Evolutionary conservation across 2,113 vertebrate species (phyloP).

Genomic region (Oryctolagus cuniculus): DNA sequence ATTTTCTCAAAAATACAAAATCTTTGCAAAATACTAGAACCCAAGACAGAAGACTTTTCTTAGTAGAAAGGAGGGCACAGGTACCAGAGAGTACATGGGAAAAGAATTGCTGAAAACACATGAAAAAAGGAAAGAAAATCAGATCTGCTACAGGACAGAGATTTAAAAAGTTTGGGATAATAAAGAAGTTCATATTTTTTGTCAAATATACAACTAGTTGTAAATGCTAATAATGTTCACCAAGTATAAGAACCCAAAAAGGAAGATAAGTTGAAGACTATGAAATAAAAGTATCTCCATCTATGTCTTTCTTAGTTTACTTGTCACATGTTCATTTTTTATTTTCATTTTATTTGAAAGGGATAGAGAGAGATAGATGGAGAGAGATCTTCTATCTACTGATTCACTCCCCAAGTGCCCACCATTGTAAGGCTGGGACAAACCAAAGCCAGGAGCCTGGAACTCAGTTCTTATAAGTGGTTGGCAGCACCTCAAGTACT

Average conservation of each 20-base stretch:
- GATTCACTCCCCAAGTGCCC: too few relatives aligned
- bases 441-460: too few relatives aligned
- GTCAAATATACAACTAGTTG: neutral
- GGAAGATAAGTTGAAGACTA: neutral
- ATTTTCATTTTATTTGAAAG: too few relatives aligned
- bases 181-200: neutral
- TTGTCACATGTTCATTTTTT: neutral
- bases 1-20: conserved; percentile 23
- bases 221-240: neutral
- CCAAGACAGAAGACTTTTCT: neutral
- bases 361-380: too few relatives aligned
- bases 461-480: too few relatives aligned
- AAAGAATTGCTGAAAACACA: neutral
- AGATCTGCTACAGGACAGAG: neutral
- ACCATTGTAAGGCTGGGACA: too few relatives aligned
- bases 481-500: too few relatives aligned
- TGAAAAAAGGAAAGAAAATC: neutral
- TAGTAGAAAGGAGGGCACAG: neutral
- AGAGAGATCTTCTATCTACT: too few relatives aligned
- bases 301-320: neutral
- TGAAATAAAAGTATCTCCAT: neutral
- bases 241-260: neutral
- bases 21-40: neutral
- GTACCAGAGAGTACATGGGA: neutral
- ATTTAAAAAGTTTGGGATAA: neutral